Evolutionary conservation across 1,140 invertebrate genomes (phyloP), one percentile per base, ranked within the genome.

Genomic region (Drosophila insularis): DNA sequence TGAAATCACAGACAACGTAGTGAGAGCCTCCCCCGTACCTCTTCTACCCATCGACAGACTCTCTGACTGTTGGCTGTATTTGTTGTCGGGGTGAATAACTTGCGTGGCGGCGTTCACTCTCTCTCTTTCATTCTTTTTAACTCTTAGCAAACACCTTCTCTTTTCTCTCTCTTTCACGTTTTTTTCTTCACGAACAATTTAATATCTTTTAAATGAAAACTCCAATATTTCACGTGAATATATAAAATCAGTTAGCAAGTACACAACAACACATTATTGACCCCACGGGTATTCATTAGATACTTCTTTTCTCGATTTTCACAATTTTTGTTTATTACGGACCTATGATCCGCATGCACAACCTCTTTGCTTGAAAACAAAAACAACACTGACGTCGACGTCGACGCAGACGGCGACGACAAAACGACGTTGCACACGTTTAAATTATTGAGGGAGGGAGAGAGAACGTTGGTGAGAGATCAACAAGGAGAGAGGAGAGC

Each of bases 51-150:
- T 11, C 50, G 17, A 59, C 27, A 46, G 27, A 56, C 54, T 19
- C 43, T 59, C 31, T 59, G 37, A 27, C 61, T 53, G 31, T 37
- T 56, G 13, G 43, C 19, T 69, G 76, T 79, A 75, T 82, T 85
- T 85, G 81, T 85, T 86, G 81, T 86, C 79, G 82, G 82, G 82
- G 82, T 86, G 82, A 86, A 86, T 86, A 86, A 86, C 82, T 86
- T 86, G 68, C 82, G 82, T 82, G 82, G 78, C 82, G 81, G 81
- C 78, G 78, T 72, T 74, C 72, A 67, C 78, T 81, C 73, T 63
- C 60, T 86, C 81, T 78, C 81, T 8, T 35, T 37, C 80, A 73
- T 70, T 46, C 65, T 74, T 65, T 65, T 70, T 71, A 64, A 64
- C 72, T 80, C 59, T 75, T 65, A 65, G 55, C 46, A 63, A 58